Percentiles rank a stretch among this genome's conserved stretches.
Evolutionary conservation across 2,113 vertebrate genomes (phyloP).

Genomic region (Mobula birostris): DNA sequence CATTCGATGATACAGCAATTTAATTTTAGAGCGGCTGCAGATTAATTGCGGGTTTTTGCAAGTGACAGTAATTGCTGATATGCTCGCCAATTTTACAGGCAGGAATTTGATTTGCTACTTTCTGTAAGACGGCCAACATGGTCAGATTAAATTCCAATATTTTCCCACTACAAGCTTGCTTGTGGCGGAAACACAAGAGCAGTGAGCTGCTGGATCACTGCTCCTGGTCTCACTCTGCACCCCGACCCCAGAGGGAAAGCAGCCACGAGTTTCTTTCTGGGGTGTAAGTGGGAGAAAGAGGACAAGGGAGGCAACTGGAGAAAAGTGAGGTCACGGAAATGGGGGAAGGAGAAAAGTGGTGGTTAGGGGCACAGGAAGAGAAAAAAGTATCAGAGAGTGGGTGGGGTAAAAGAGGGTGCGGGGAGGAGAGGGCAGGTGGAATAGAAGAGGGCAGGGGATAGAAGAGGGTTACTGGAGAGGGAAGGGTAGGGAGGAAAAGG

Average conservation of each 20-base stretch:
- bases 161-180: not conserved
- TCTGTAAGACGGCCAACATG: not conserved
- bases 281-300: not conserved
- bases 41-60: constrained; percentile 43
- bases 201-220: not conserved
- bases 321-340: not conserved
- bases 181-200: not conserved
- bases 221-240: no score
- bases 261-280: not conserved
- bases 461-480: no score
- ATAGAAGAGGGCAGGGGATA: no score
- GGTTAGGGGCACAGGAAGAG: no score
- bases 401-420: no score
- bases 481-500: not conserved
- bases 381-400: no score
- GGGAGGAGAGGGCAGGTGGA: no score
- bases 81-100: not conserved
- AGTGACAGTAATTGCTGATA: not conserved
- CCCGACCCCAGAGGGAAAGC: not conserved
- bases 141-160: constrained; percentile 23
- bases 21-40: constrained; percentile 33
- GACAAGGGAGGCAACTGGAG: not conserved
- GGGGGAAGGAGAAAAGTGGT: no score
- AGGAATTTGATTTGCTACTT: not conserved
- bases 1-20: constrained; percentile 45